Evolutionary conservation across 2,888 invertebrate genomes (phyloP), one percentile per base, ranked within the genome.

Genomic region (Kryphioiulus occultus): DNA sequence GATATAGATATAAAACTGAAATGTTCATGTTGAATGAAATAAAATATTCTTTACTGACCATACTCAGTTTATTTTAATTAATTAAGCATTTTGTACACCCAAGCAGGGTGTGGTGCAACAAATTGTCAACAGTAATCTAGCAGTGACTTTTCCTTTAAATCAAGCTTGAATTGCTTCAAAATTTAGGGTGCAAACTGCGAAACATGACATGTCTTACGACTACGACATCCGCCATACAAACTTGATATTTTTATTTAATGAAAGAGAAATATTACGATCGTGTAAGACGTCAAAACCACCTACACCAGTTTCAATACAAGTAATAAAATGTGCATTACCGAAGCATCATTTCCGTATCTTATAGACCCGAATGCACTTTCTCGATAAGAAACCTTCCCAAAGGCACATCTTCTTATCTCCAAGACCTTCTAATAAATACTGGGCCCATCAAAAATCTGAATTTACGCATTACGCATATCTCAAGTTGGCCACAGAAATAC

Each of bases 371-470:
- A 68, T 68, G 68, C 68, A 68, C 9, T 68, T 68, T 68, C 10
- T 68, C 68, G 68, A 68, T 68, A 68, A 68, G 68, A 22, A 68
- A 68, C 68, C 68, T 68, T 68, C 26, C 26, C 7, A 53, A 68
- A 5, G 68, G 26, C 68, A 10, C 22, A 26, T 68, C 68, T 68
- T 26, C 68, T 68, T 68, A 68, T 68, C 68, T 5, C 26, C 68
- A 26, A 22, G 68, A 68, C 68, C 68, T n/a, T 9, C 68, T 68
- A 68, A 68, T 68, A 68, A 68, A 68, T 68, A 68, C 10, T 26
- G 26, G 26, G 68, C 68, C n/a, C 68, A 68, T 68, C 68, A 68
- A 68, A 68, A 68, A 68, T 68, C 68, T n/a, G n/a, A 68, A 68
- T 68, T 68, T 68, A 68, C 26, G 68, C 68, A 68, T 68, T 68